Percentiles rank a stretch among this genome's conserved stretches.
Evolutionary conservation across 1,140 invertebrate species (phyloP).

Genomic region (Drosophila mojavensis): DNA sequence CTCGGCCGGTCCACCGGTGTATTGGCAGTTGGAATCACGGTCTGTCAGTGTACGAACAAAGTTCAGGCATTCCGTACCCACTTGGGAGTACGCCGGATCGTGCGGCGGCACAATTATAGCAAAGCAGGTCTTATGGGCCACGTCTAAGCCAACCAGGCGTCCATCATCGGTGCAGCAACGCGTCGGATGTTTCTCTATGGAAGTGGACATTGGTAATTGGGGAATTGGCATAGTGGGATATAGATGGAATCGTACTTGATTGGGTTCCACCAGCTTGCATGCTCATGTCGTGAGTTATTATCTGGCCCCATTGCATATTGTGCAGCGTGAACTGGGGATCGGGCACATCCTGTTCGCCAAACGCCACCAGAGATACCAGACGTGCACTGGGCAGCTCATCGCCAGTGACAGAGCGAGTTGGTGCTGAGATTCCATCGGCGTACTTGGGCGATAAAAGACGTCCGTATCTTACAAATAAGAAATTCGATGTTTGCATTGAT

Average conservation of each 20-base stretch:
- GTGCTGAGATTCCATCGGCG: constrained; percentile 89
- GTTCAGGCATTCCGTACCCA: constrained; percentile 91
- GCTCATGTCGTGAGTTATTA: constrained; percentile 94
- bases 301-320: constrained; percentile 95
- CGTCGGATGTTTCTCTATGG: constrained; percentile 86
- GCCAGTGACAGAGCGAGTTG: constrained; percentile 87
- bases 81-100: constrained; percentile 91
- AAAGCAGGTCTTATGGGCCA: constrained; percentile 88
- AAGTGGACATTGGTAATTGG: neutral
- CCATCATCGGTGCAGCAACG: constrained; percentile 90
- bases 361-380: constrained; percentile 88
- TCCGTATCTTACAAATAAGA: constrained; percentile 85
- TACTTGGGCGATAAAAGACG: constrained; percentile 93
- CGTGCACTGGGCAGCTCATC: constrained; percentile 89
- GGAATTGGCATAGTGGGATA: neutral
- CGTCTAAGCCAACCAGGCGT: constrained; percentile 85
- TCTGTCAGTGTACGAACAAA: constrained; percentile 92
- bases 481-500: neutral
- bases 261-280: constrained; percentile 89
- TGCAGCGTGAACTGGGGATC: constrained; percentile 90
- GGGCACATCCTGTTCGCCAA: constrained; percentile 87
- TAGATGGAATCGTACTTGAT: constrained; percentile 86
- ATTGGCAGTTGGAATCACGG: constrained; percentile 87
- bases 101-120: constrained; percentile 93
- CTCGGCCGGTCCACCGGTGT: constrained; percentile 88